These are phyloP conservation scores for Xyliphius kryptos DNA, from an alignment of 2,113 vertebrate genomes.

Conservation along the genomic window DNA sequence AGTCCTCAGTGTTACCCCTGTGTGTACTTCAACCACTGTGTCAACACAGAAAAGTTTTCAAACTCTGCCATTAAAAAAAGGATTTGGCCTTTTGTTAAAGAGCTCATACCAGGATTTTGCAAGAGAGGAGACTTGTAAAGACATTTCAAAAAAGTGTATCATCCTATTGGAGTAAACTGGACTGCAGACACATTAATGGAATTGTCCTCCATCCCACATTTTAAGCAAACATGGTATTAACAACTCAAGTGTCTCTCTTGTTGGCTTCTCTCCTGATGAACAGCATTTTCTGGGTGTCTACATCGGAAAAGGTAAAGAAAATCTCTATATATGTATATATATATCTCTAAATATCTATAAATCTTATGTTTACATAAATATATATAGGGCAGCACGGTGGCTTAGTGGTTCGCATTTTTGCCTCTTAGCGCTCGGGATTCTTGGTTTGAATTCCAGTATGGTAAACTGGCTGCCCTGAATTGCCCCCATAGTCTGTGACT, in stretches of 20 bases:
- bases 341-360: too few relatives aligned
- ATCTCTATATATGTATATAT: too few relatives aligned
- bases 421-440: too few relatives aligned
- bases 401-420: too few relatives aligned
- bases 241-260: constrained; percentile 45
- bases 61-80: constrained; percentile 43
- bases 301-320: constrained; percentile 51
- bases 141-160: neutral
- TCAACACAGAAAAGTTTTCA: constrained; percentile 42
- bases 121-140: neutral
- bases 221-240: constrained; percentile 45
- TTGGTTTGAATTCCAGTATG: too few relatives aligned
- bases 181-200: neutral
- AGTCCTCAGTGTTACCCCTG: constrained; percentile 12
- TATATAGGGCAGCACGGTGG: too few relatives aligned
- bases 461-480: too few relatives aligned
- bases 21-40: constrained; percentile 23
- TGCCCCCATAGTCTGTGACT: too few relatives aligned
- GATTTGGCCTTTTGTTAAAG: constrained; percentile 4
- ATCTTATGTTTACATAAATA: too few relatives aligned
- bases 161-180: too few relatives aligned
- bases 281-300: constrained; percentile 48
- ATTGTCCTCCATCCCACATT: constrained; percentile 29
- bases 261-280: constrained; percentile 49
- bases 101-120: neutral